Evolutionary conservation across 2,797 vertebrate genomes (phyloP).

Genomic region (Amblyopsis hoosieri): DNA sequence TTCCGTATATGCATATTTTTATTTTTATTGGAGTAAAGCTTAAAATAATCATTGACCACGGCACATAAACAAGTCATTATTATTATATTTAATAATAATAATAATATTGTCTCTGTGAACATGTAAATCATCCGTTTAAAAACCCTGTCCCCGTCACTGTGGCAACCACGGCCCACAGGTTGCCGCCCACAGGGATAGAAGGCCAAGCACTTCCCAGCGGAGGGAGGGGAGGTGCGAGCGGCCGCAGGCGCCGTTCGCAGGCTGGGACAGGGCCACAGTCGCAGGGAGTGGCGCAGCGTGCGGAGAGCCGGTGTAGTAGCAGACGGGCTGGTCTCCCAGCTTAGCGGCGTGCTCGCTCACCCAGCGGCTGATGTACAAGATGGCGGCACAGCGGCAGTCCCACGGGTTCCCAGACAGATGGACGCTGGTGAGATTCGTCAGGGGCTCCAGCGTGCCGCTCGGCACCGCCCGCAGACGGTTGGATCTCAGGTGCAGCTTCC

Average conservation of each 20-base stretch:
- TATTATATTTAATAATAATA: background rate
- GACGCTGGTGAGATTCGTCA: constrained; percentile 34
- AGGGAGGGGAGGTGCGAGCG: background rate
- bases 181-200: constrained; percentile 9
- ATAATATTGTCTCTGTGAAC: too few relatives aligned
- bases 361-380: constrained; percentile 64
- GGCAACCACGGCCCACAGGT: background rate
- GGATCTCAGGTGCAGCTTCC: constrained; percentile 56
- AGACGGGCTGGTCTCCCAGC: constrained; percentile 39
- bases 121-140: too few relatives aligned
- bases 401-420: constrained; percentile 64
- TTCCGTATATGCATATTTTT: too few relatives aligned
- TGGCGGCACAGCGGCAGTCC: constrained; percentile 53
- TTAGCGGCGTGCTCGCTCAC: constrained; percentile 29
- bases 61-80: too few relatives aligned
- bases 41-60: too few relatives aligned
- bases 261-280: constrained; percentile 3
- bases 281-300: background rate
- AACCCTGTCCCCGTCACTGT: too few relatives aligned
- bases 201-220: constrained; percentile 22
- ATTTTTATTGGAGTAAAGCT: too few relatives aligned
- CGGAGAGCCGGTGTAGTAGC: constrained; percentile 14
- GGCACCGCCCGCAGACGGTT: constrained; percentile 57
- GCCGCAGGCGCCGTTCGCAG: background rate
- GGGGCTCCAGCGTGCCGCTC: constrained; percentile 41